phyloP scores from a whole-genome alignment of 2,113 vertebrate species.

The Python bivittatus region DNA sequence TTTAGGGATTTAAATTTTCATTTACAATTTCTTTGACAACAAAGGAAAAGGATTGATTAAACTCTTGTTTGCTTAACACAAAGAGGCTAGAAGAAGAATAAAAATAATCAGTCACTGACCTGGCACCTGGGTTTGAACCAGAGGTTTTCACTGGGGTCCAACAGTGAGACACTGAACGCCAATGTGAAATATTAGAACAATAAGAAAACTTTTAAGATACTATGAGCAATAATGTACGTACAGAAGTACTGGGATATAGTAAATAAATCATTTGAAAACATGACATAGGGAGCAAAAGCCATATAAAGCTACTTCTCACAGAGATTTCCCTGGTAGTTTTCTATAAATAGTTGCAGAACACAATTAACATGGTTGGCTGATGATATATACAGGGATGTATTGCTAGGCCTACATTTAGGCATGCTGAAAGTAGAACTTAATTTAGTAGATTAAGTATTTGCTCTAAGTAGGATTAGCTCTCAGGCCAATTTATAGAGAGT shows the following conservation, averaged over 20 bases:
- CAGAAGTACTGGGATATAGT: background rate
- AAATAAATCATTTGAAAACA: too few species aligned
- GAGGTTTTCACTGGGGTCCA: constrained; percentile 76
- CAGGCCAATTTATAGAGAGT: background rate
- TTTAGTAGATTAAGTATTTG: background rate
- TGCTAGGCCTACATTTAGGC: background rate
- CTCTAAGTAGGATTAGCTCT: background rate
- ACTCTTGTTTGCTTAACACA: background rate
- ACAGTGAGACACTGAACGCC: constrained; percentile 70
- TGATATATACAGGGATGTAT: background rate
- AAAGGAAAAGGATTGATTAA: background rate
- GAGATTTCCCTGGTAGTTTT: background rate
- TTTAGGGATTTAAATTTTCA: background rate
- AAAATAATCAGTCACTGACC: constrained; percentile 57
- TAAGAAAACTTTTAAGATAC: background rate
- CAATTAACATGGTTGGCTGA: background rate
- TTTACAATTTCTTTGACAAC: background rate
- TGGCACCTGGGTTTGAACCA: constrained; percentile 64
- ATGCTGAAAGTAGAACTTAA: background rate
- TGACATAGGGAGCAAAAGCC: background rate
- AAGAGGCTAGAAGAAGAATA: background rate
- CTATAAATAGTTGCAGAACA: background rate
- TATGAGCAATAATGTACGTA: background rate
- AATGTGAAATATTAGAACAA: background rate
- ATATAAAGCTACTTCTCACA: background rate